Evolutionary conservation across 2,888 invertebrate species (phyloP), one percentile per base, ranked within the genome.

Genomic region (Ochlodes sylvanus): DNA sequence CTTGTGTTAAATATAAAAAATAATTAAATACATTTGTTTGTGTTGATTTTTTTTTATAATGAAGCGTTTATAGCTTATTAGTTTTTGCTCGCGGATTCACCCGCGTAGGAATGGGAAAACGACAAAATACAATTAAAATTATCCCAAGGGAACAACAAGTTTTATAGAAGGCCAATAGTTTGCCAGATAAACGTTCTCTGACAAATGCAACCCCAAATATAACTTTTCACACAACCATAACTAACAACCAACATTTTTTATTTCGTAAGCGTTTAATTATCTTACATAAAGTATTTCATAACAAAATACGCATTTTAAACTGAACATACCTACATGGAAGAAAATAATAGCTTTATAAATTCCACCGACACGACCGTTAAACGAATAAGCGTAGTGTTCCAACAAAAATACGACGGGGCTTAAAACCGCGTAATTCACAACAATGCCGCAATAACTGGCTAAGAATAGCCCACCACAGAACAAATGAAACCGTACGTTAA

Each of bases 351-450:
- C 55, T 55, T 55, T 55, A 55, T 55, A 55, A 55, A 55, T 55
- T 32, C 55, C 55, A 55, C 32, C 38, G 9, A 47, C 47, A 55
- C 12, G 41, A 44, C 42, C 52, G 55, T 55, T 54, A 60, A 60
- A 61, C 54, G 42, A 60, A 61, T 58, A 52, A 66, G 41, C 60
- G 66, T 19, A 19, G 60, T 54, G 54, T 66, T 66, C 66, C 52
- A 27, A 66, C 41, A 52, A 67, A 66, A 60, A 67, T 61, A 67
- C 60, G 66, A 55, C 52, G 38, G 34, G 66, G 66, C 66, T 67
- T 67, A 54, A 66, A 61, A 61, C 60, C 66, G 54, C 66, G 60
- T 67, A 67, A 66, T 62, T 69, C 62, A 62, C 65, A 65, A 66
- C 62, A 66, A 61, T 44, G 60, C 52, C 50, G 60, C 54, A 42